Base-by-base conservation (phyloP, 2,888 invertebrate species). In the Hermaeophaga mercurialis region DNA sequence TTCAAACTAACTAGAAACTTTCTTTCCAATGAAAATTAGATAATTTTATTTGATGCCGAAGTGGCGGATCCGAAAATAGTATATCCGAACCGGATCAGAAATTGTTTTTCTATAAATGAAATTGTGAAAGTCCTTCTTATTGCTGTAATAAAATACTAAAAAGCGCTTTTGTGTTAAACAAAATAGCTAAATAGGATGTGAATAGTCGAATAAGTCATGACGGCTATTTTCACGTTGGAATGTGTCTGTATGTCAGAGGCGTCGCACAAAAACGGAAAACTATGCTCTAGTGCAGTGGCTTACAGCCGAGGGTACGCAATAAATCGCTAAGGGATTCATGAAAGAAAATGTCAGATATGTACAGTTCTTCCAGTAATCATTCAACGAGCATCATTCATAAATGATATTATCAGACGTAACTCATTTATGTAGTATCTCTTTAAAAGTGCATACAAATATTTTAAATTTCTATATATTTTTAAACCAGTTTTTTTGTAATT, bases 21-120 rank as follows among this genome's bases (percentile, higher is more conserved):
- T 43, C 43, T 12, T 24, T 26, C 14, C 12, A 9, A 24, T 43
- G 43, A 24, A 43, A 43, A 43, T 43, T 43, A 7, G 12, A 43
- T 24, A 43, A 43, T 43, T 43, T 43, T n/a, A 14, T 43, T 24
- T 8, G 24, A 43, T 24, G 24, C 15, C 24, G 12, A 43, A 43
- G 15, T 26, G 18, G 22, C 22, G 11, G 6, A 15, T 8, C 15
- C 12, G 12, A 9, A 26, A 24, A 26, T 15, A 43, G 24, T 24
- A 11, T 43, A 24, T 43, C 15, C 43, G 9, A 61, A 56, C 55
- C 53, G 53, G 61, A 58, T 53, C 58, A 54, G 58, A 50, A 28
- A 41, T 57, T 44, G 48, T 24, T 49, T 60, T 56, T 44, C 57
- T 54, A 52, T 59, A 48, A 50, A 45, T 41, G 48, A 49, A 57